Evolutionary conservation across 1,140 invertebrate genomes (phyloP), one percentile per base, ranked within the genome.

Genomic region (Drosophila nigrodunni): DNA sequence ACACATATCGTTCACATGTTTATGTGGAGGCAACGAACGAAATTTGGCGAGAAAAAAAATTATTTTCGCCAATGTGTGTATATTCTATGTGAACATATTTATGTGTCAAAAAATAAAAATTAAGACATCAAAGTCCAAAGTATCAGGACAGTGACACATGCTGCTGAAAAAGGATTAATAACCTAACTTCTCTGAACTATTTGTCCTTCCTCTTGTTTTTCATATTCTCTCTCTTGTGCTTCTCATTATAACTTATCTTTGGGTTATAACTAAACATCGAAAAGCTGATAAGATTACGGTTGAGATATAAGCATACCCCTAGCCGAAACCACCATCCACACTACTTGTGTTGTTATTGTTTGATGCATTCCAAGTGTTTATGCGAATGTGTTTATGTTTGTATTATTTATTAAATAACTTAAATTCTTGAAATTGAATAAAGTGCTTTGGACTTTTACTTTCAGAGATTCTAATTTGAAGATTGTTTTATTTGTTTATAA

Each of bases 201-300:
- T 21, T 21, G 18, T 21, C 2, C 18, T 1, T 21, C 18, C 18
- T 21, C 18, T 79, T 72, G 67, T 69, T 80, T 60, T 71, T 59
- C 62, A 72, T 77, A 65, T 66, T 70, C 54, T 13, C 35, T 41
- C 18, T 18, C 7, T 41, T 25, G 13, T 13, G 43, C 35, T 34
- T 41, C n/a, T 15, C 15, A 15, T 15, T 21, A 21, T 21, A 21
- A 21, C 18, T 21, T 21, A 21, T 21, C 34, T 25, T 74, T 49
- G 37, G 64, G 68, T 78, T 73, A 83, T 82, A 79, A 78, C 72
- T 83, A 72, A 83, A 79, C 80, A 85, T 85, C 57, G 81, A 74
- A 85, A 78, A 85, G 77, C 74, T 85, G 82, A 85, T 85, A 85
- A 85, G 82, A 80, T 85, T 85, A 85, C 77, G 77, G 69, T 81